Evolutionary conservation across 2,888 invertebrate species (phyloP), one percentile per base, ranked within the genome.

Genomic region (Brachycybe producta): DNA sequence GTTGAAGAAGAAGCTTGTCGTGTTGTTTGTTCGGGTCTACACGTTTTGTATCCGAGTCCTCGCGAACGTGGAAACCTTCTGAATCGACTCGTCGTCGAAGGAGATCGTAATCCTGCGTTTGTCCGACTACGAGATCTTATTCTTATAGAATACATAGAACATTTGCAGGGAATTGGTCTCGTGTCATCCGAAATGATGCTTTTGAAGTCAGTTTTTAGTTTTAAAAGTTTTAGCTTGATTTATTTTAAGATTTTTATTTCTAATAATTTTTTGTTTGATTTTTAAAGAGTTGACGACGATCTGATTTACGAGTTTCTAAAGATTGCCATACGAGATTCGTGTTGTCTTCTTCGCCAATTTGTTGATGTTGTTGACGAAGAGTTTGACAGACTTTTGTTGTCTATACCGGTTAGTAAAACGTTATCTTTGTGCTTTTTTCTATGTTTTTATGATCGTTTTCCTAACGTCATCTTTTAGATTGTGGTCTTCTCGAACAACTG

Each of bases 391-490:
- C 59, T 64, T 17, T 57, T 64, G 3, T 53, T 62, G 7, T 57
- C 60, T 43, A 55, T 64, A 15, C 66, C 66, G 1, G 65, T 66
- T n/a, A n/a, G n/a, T n/a, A n/a, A n/a, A n/a, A 55, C 57, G 60
- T 57, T 15, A 1, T 17, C 2, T 48, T 27, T 4, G 3, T 27
- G 7, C 8, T 24, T 42, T 23, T 42, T 42, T 13, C 11, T n/a
- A 19, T 21, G 19, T 44, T 42, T 42, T 2, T 43, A 27, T 17
- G 13, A 13, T 3, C 8, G 24, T 43, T 41, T 30, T 44, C 27
- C 1, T 8, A 41, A n/a, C n/a, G n/a, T n/a, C n/a, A n/a, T n/a
- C n/a, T n/a, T n/a, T n/a, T n/a, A n/a, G n/a, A n/a, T n/a, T n/a
- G n/a, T n/a, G n/a, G n/a, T n/a, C n/a, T n/a, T n/a, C n/a, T n/a